Evolutionary conservation across 2,888 invertebrate species (phyloP).

Genomic region (Tipula confusa): DNA sequence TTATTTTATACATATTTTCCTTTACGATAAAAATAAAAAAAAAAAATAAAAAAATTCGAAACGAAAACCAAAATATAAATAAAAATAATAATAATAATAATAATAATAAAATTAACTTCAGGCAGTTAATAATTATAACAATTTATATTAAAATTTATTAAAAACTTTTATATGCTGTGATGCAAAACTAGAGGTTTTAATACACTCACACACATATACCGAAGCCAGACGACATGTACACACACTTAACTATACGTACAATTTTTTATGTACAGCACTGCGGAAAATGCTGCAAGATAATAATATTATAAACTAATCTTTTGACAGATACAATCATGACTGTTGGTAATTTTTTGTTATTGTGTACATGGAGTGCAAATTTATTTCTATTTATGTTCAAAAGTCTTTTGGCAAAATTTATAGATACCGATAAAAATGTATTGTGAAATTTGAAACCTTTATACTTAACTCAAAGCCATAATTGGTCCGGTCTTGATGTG

Average conservation of each 20-base stretch:
- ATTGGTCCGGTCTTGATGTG: too few relatives aligned
- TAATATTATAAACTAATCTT: neutral
- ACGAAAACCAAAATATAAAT: neutral
- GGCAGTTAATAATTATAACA: conserved; percentile 14
- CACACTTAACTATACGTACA: neutral
- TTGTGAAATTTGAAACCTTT: too few relatives aligned
- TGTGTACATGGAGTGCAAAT: neutral
- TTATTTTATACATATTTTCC: neutral
- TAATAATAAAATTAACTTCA: neutral
- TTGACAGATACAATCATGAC: conserved; percentile 1
- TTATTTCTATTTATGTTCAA: neutral
- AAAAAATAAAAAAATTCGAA: neutral
- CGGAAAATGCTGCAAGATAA: neutral
- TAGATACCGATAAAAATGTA: neutral
- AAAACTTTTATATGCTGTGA: neutral
- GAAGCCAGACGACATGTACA: neutral
- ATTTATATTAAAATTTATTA: conserved; percentile 12
- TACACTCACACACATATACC: neutral
- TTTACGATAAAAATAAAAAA: neutral
- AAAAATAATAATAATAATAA: neutral
- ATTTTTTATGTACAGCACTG: neutral
- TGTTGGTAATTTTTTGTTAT: neutral
- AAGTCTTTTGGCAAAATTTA: neutral
- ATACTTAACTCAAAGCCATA: too few relatives aligned
- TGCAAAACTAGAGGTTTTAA: neutral